A percentile compares a stretch with the other conserved stretches of the same genome.
Evolutionary conservation across 1,140 invertebrate genomes (phyloP).

Genomic region (Homarus americanus): DNA sequence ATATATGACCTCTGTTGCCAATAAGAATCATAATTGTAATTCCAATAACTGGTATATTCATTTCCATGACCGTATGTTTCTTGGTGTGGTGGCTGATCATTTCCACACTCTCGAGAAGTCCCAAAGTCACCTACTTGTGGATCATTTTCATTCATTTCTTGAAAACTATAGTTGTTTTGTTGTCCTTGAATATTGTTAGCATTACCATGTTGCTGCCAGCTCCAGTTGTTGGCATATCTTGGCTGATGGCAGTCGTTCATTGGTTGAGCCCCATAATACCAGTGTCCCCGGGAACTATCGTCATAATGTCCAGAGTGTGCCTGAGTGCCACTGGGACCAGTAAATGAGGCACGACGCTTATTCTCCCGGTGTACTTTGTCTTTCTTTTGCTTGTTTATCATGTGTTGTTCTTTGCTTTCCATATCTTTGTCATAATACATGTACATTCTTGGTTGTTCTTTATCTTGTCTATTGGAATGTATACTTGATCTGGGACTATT

Average conservation of each 20-base stretch:
- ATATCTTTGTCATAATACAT: neutral
- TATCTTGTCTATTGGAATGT: neutral
- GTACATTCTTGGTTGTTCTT: neutral
- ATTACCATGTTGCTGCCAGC: neutral
- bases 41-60: neutral
- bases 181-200: neutral
- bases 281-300: neutral
- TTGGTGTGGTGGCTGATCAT: neutral
- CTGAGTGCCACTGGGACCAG: neutral
- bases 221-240: neutral
- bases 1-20: conserved; percentile 9
- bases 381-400: neutral
- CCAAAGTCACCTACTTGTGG: neutral
- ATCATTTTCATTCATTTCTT: neutral
- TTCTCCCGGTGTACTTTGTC: neutral
- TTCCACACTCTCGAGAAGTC: neutral
- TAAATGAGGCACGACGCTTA: neutral
- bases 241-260: neutral
- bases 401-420: neutral
- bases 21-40: neutral
- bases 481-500: neutral
- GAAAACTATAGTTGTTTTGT: neutral
- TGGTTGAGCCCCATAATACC: neutral
- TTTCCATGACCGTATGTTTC: neutral
- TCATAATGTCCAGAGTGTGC: neutral